Base-by-base conservation (phyloP, 1,140 invertebrate genomes). In the Phenacoccus solenopsis region DNA sequence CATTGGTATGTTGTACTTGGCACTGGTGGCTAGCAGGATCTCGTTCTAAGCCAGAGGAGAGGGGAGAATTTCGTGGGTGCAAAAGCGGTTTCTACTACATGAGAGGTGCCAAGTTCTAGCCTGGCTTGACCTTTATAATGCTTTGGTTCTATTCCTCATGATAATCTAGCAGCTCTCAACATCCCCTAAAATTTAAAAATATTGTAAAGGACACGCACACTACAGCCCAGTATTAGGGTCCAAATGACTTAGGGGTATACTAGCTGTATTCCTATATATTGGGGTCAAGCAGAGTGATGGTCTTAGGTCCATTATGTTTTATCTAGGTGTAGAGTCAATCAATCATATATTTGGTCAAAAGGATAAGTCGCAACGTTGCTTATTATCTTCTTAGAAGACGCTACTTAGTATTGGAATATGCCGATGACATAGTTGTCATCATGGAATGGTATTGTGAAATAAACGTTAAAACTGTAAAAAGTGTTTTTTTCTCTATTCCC, bases 1-100 rank as follows among this genome's bases (percentile, higher is more conserved):
- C 0, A 72, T 75, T 1, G 73, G 74, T 0, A 79, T 79, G 32
- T 72, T 79, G 2, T 79, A 77, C 28, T 71, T 75, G 0, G 75
- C 75, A 0, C 38, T 77, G 2, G 0, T 78, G n/a, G 30, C 73
- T 0, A 3, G 28, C 59, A 59, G 70, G 9, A 10, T 72, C 3
- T 22, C 21, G 0, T 7, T 1, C 1, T 69, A 75, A 16, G 68
- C 73, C 0, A 28, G 25, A 0, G 22, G 3, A 1, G 30, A 70
- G 20, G 27, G 38, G 0, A 67, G 28, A 1, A 12, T 73, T 0
- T 56, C 49, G 5, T 25, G 10, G 12, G 49, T n/a, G 1, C 75
- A 75, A 28, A 76, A 76, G 56, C 75, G 57, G 0, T 70, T 71
- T 20, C 13, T 68, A 0, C 56, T 71, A 0, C 1, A 64, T 1